phyloP scores from a whole-genome alignment of 2,113 vertebrate genomes.

The Mobula birostris region DNA sequence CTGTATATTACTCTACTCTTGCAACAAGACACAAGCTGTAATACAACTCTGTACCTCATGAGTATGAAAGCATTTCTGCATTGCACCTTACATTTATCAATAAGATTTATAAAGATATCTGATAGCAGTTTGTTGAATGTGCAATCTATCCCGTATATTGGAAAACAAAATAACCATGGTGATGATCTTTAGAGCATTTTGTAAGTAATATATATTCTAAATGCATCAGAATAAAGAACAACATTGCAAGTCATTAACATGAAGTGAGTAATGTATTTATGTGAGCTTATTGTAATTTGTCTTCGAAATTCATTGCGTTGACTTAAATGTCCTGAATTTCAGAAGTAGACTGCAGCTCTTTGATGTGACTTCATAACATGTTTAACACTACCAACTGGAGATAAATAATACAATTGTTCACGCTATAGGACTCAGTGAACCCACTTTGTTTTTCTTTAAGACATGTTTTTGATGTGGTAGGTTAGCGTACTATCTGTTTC shows the following conservation, averaged over 20 bases:
- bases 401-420: not conserved
- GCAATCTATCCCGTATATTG: not conserved
- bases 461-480: not conserved
- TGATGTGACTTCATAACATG: no score
- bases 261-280: no score
- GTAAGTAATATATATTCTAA: conserved; percentile 5
- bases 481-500: not conserved
- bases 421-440: not conserved
- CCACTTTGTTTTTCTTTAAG: not conserved
- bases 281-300: no score
- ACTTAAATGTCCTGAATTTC: no score
- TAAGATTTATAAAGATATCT: conserved; percentile 5
- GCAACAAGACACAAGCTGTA: conserved; percentile 1
- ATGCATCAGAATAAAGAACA: not conserved
- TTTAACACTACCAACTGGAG: no score
- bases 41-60: conserved; percentile 29
- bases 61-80: conserved; percentile 11
- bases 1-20: not conserved
- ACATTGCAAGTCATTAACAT: no score
- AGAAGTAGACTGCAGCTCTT: no score
- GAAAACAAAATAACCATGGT: not conserved
- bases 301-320: no score
- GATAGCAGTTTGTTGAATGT: not conserved
- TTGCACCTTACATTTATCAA: not conserved
- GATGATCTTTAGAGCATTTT: not conserved